phyloP scores from a whole-genome alignment of 1,140 invertebrate species.

The Lepidotrigona ventralis region DNA sequence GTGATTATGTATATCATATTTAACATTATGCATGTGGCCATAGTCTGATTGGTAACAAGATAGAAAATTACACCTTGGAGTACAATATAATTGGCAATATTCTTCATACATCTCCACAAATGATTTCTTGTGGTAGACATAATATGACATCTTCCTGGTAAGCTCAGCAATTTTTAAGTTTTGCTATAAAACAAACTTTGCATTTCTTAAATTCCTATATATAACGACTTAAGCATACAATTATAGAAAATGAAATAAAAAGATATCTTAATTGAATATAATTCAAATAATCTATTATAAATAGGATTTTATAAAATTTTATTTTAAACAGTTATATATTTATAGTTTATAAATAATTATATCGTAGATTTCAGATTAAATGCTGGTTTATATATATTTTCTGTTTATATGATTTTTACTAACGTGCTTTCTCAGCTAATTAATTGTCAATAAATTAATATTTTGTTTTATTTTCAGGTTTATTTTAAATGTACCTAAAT shows the following conservation, averaged over 20 bases:
- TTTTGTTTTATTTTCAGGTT: slow-evolving; percentile 78
- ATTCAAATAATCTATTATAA: neutral
- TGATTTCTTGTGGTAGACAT: slow-evolving; percentile 57
- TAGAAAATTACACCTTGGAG: slow-evolving; percentile 81
- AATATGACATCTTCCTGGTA: slow-evolving; percentile 55
- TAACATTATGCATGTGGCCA: slow-evolving; percentile 63
- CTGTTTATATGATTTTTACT: neutral
- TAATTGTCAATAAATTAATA: slow-evolving; percentile 18
- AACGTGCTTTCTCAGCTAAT: neutral
- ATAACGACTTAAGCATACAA: neutral
- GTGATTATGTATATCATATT: slow-evolving; percentile 21
- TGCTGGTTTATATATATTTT: neutral
- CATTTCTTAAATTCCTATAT: neutral
- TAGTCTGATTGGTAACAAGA: slow-evolving; percentile 81
- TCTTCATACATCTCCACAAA: slow-evolving; percentile 53
- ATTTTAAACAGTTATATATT: neutral
- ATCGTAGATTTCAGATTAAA: neutral
- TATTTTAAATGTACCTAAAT: slow-evolving; percentile 81
- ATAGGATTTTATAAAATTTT: neutral
- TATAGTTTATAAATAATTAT: neutral
- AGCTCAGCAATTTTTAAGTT: slow-evolving; percentile 39
- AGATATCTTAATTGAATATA: neutral
- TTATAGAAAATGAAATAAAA: neutral
- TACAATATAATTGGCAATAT: slow-evolving; percentile 81
- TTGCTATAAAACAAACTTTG: neutral